Evolutionary conservation across 2,888 invertebrate species (phyloP), one percentile per base, ranked within the genome.

Genomic region (Meganola albula): DNA sequence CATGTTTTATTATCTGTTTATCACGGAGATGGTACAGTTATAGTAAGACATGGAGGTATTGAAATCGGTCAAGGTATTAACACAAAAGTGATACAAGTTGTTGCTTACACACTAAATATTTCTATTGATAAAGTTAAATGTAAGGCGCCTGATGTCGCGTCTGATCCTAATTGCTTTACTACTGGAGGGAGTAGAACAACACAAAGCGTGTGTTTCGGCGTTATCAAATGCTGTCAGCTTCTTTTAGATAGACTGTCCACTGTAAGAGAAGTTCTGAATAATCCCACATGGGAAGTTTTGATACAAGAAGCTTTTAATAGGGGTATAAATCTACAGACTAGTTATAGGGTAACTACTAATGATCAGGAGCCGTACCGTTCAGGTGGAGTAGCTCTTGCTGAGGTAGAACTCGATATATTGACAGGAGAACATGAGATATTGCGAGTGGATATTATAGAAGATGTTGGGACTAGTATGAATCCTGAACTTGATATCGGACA

Each of bases 11-110:
- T 94, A 9, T 85, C 90, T 0, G 88, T 95, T 34, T 93, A 90
- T 57, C 90, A 90, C 11, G 87, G 88, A 2, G 93, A 93, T 63
- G 93, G 90, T 1, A 89, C 90, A 1, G 92, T 96, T 1, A 86
- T 90, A 0, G 76, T 95, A 4, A 76, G 88, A 1, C 93, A 93
- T 49, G 91, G 91, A 8, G 93, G 92, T 1, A 79, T 92, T 13
- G 93, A 93, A 80, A 89, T 91, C 58, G 96, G 96, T 0, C 96
- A 96, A 78, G 95, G 95, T 6, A 87, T 93, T 26, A 78, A 93
- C 46, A 93, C 93, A 1, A 79, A 90, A 88, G 88, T 90, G 1
- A 88, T 88, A 3, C 92, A 92, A 79, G 88, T 90, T 2, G 69
- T 75, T 3, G 93, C 93, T 0, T 88, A 90, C 54, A 88, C 88